Percentiles rank a stretch among this genome's conserved stretches.
Conservation (phyloP, 2,888 invertebrate genomes). For the Physocephala rufipes region DNA sequence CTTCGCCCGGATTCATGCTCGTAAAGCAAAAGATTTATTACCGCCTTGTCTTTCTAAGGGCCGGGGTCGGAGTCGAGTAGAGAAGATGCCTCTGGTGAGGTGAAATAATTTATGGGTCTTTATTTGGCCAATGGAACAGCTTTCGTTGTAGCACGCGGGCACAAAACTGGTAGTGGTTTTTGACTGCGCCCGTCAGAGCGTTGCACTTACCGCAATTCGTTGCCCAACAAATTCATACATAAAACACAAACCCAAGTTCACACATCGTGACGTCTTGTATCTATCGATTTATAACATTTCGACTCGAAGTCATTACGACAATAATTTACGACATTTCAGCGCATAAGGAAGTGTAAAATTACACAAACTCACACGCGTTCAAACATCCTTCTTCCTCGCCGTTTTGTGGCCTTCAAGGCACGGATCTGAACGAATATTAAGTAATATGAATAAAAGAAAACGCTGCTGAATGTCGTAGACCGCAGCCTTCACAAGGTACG, state of each 20-base stretch:
- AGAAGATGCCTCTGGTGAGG: slow-evolving; percentile 2
- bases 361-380: slow-evolving; percentile 6
- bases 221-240: not conserved
- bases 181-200: not conserved
- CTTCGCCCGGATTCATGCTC: slow-evolving; percentile 25
- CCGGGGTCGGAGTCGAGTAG: not conserved
- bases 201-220: not conserved
- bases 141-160: slow-evolving; percentile 6
- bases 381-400: not conserved
- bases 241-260: not conserved
- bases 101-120: slow-evolving; percentile 29
- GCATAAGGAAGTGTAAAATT: slow-evolving; percentile 27
- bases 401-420: not conserved
- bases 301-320: slow-evolving; percentile 37
- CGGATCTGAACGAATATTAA: slow-evolving; percentile 31
- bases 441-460: slow-evolving; percentile 19
- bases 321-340: slow-evolving; percentile 34
- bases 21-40: slow-evolving; percentile 32
- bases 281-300: slow-evolving; percentile 40
- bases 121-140: slow-evolving; percentile 20
- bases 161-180: not conserved
- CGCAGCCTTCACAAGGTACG: slow-evolving; percentile 12
- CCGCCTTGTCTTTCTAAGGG: slow-evolving; percentile 11
- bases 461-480: slow-evolving; percentile 6
- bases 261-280: not conserved